Conservation (phyloP, 2,797 vertebrate genomes). For the Schizopygopsis malacanthus region DNA sequence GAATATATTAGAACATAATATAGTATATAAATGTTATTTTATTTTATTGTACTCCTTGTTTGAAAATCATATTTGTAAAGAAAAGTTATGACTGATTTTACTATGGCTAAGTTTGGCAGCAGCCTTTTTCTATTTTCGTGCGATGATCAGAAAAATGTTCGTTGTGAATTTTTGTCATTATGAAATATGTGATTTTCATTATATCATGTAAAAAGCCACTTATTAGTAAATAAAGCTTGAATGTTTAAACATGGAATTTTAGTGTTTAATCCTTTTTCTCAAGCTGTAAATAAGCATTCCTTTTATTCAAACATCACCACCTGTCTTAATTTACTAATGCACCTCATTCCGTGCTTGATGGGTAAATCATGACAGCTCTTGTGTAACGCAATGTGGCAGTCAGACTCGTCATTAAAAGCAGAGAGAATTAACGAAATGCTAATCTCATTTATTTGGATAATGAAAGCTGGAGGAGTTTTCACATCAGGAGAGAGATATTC, state of each 20-base stretch:
- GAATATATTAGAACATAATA: neutral
- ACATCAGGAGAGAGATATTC: conserved; percentile 8
- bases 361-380: conserved; percentile 20
- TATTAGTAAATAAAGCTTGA: neutral
- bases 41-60: neutral
- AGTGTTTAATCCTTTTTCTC: conserved; percentile 7
- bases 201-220: neutral
- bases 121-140: neutral
- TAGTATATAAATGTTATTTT: neutral
- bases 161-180: neutral
- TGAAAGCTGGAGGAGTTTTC: conserved; percentile 45
- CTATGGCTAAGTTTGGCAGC: neutral
- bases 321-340: conserved; percentile 44
- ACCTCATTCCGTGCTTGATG: neutral
- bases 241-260: neutral
- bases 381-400: conserved; percentile 33
- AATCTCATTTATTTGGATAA: conserved; percentile 56
- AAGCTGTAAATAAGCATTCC: neutral
- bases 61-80: neutral
- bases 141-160: neutral
- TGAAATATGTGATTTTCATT: neutral
- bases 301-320: neutral
- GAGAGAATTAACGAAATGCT: conserved; percentile 40
- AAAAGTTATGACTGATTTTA: neutral
- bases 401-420: conserved; percentile 2